Evolutionary conservation across 2,113 vertebrate genomes (phyloP).

Genomic region (Piaya cayana): DNA sequence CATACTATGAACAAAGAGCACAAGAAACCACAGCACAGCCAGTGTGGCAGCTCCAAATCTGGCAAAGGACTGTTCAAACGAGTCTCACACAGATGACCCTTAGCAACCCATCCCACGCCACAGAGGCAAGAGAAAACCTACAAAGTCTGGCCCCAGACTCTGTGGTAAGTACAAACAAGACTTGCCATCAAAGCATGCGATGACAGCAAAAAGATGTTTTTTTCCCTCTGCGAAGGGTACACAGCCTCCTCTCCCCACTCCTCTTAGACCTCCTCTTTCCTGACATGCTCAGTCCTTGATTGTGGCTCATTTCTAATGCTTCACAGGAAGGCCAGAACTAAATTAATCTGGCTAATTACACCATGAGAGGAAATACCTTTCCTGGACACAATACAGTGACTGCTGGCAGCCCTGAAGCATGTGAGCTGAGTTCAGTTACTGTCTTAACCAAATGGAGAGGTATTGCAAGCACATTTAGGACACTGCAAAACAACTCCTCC

Average conservation of each 20-base stretch:
- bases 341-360: background rate
- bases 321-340: background rate
- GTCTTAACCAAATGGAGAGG: background rate
- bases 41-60: background rate
- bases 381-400: background rate
- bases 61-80: background rate
- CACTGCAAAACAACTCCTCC: background rate
- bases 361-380: background rate
- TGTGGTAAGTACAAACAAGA: background rate
- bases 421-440: rapidly evolving
- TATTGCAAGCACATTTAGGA: background rate
- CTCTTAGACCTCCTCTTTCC: background rate
- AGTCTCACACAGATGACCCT: background rate
- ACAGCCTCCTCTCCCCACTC: background rate
- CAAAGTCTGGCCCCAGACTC: background rate
- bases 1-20: background rate
- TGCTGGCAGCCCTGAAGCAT: background rate
- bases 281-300: background rate
- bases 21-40: background rate
- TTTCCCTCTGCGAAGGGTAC: rapidly evolving
- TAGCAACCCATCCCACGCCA: background rate
- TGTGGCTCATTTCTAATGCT: background rate
- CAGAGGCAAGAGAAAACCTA: background rate
- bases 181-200: background rate
- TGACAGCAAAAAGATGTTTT: background rate